Conservation (phyloP, 2,888 invertebrate genomes). For the Phengaris alcon region DNA sequence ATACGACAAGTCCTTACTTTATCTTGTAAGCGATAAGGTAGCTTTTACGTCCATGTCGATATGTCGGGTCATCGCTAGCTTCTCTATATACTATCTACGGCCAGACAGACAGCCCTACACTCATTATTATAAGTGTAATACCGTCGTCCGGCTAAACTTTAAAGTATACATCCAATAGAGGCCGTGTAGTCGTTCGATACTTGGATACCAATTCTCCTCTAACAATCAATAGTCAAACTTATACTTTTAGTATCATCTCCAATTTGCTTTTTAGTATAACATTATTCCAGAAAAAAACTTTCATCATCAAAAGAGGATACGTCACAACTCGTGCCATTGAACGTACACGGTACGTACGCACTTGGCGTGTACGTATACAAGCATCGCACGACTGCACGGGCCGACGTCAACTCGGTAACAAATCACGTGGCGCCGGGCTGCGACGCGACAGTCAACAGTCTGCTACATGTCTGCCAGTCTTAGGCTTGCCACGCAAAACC, state of each 20-base stretch:
- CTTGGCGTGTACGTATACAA: background rate
- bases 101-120: background rate
- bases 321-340: background rate
- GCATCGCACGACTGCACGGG: conserved; percentile 4
- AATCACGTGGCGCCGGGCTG: background rate
- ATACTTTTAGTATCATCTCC: background rate
- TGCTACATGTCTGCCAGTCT: background rate
- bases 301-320: background rate
- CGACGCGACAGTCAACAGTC: background rate
- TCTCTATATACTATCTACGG: conserved; percentile 11
- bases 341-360: background rate
- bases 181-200: conserved; percentile 6
- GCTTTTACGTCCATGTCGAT: conserved; percentile 23
- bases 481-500: background rate
- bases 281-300: background rate
- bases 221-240: background rate
- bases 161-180: background rate
- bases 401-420: conserved; percentile 11
- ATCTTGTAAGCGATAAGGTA: conserved; percentile 11
- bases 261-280: background rate
- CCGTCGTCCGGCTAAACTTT: background rate
- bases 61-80: conserved; percentile 28
- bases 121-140: background rate
- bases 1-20: conserved; percentile 9
- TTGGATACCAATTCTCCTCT: background rate